These are phyloP conservation scores for Leiothrix lutea DNA, from an alignment of 2,113 vertebrate species.

Conservation along the genomic window DNA sequence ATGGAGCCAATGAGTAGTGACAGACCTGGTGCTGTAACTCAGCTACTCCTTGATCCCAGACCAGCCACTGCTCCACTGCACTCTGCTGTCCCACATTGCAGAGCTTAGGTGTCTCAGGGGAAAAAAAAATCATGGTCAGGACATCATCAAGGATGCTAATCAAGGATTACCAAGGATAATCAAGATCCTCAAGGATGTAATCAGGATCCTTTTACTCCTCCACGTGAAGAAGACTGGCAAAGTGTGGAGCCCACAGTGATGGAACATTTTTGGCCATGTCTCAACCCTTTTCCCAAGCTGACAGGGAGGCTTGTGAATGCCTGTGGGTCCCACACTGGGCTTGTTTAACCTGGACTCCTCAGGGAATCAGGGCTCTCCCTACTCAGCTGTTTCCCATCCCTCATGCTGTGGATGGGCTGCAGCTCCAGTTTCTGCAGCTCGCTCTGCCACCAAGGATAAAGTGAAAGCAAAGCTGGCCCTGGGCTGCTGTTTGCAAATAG, in stretches of 20 bases:
- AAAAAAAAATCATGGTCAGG: background rate
- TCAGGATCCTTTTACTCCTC: background rate
- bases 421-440: background rate
- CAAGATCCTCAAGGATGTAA: background rate
- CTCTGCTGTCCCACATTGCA: background rate
- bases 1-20: background rate
- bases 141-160: background rate
- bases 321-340: background rate
- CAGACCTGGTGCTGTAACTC: background rate
- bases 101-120: background rate
- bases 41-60: background rate
- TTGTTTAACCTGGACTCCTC: background rate
- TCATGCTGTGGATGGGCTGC: slow-evolving; percentile 17
- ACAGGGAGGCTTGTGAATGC: accelerated
- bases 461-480: slow-evolving; percentile 53
- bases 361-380: background rate
- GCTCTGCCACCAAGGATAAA: background rate
- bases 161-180: background rate
- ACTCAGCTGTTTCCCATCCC: slow-evolving; percentile 60
- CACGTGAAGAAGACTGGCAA: background rate
- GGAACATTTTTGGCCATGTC: accelerated
- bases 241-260: accelerated
- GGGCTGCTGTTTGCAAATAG: slow-evolving; percentile 56
- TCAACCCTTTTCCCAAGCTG: background rate
- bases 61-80: accelerated